Evolutionary conservation across 2,797 vertebrate species (phyloP).

Genomic region (Malurus leucopterus): DNA sequence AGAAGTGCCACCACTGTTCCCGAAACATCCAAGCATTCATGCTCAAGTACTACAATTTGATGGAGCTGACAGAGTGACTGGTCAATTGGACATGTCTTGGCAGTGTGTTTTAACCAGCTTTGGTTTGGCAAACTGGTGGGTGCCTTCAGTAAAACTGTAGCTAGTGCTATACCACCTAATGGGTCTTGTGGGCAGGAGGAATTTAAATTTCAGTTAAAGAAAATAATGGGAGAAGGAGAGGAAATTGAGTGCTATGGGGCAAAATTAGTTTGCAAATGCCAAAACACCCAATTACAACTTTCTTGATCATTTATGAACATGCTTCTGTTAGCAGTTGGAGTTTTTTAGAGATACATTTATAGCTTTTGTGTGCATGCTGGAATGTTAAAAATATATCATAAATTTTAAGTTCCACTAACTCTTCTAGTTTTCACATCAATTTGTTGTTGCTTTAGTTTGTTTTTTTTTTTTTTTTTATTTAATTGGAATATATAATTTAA

Average conservation of each 20-base stretch:
- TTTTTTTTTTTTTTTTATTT: background rate
- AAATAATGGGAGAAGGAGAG: slow-evolving; percentile 11
- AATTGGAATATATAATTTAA: background rate
- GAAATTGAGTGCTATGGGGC: background rate
- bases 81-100: slow-evolving; percentile 8
- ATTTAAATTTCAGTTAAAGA: slow-evolving; percentile 17
- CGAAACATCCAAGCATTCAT: background rate
- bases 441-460: background rate
- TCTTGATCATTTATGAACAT: background rate
- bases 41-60: background rate
- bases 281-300: background rate
- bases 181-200: background rate
- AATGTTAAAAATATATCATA: background rate
- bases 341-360: background rate
- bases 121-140: slow-evolving; percentile 7
- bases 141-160: background rate
- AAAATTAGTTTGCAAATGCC: background rate
- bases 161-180: background rate
- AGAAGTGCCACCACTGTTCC: background rate
- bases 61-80: background rate
- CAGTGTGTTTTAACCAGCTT: background rate
- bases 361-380: background rate
- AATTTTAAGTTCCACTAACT: background rate
- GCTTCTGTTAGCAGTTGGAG: background rate
- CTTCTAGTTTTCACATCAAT: background rate